Base-by-base conservation (phyloP, 2,888 invertebrate genomes). In the Sphaerophoria taeniata region DNA sequence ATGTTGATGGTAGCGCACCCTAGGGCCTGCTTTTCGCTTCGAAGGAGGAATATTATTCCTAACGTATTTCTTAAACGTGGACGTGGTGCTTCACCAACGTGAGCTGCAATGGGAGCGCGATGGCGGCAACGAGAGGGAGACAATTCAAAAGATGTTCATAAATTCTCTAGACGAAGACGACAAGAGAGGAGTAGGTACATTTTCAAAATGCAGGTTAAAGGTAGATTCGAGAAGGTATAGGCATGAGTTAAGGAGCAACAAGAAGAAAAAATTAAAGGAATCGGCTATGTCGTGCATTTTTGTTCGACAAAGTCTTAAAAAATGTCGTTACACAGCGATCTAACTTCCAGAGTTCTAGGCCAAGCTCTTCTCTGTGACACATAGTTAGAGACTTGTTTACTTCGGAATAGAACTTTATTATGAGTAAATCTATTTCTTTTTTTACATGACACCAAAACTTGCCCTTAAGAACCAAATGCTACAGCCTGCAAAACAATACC, bases 111-210 rank as follows among this genome's bases (percentile, higher is more conserved):
- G 63, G 43, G 3, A 12, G 39, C 39, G 39, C 39, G 9, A 9
- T 9, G 39, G 39, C 39, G 39, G 39, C 9, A 24, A 24, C 24
- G 24, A 45, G 63, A 33, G 33, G 51, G 56, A 76, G 72, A 69
- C 81, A 85, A 63, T 63, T 76, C 65, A 65, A 81, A 85, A 81
- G 81, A 85, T 81, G 85, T 85, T 81, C 73, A 80, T 85, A 85
- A 85, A 85, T 85, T 85, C 81, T 60, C 72, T 47, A 65, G 81
- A 85, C 85, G 81, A 73, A 60, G 76, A 85, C 80, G 81, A 69
- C 58, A 73, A 73, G 76, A 58, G 77, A 77, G 72, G 69, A 80
- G 76, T 76, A 85, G 61, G 76, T 76, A 85, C 72, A 76, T 80
- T 80, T 69, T 76, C 49, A 9, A 63, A 45, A 36, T 0, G 4